Percentiles rank a stretch among this genome's conserved stretches.
Evolutionary conservation across 2,113 vertebrate genomes (phyloP).

Genomic region (Oryzias melastigma): DNA sequence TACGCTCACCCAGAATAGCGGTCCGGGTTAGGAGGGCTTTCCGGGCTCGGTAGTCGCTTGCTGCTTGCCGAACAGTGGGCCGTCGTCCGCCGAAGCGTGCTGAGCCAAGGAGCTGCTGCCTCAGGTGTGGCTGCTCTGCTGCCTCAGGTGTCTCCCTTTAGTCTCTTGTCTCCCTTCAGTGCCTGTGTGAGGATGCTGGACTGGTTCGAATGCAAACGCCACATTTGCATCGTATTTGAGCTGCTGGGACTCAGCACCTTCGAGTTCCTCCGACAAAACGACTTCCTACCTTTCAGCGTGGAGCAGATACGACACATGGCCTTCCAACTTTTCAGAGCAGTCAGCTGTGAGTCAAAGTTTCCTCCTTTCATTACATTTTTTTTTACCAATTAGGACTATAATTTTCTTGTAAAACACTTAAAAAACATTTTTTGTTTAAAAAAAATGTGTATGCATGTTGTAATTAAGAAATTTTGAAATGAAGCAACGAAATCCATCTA

Average conservation of each 20-base stretch:
- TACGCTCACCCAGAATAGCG: too few relatives aligned
- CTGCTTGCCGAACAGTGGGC: too few relatives aligned
- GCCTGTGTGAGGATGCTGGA: conserved; percentile 93
- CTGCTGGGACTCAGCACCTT: conserved; percentile 92
- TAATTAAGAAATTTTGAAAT: too few relatives aligned
- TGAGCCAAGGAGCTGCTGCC: too few relatives aligned
- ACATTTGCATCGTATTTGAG: conserved; percentile 94
- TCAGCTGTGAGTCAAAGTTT: conserved; percentile 85
- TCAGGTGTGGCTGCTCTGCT: too few relatives aligned
- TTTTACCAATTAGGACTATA: too few relatives aligned
- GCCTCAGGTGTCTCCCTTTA: too few relatives aligned
- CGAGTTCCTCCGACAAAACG: conserved; percentile 88
- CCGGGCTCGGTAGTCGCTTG: too few relatives aligned
- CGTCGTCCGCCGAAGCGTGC: too few relatives aligned
- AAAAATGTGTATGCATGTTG: background rate
- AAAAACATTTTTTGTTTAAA: background rate
- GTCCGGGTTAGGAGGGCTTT: too few relatives aligned
- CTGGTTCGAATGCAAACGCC: conserved; percentile 91
- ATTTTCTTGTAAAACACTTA: background rate
- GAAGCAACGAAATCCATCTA: background rate
- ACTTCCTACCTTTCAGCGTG: conserved; percentile 88
- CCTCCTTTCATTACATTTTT: background rate
- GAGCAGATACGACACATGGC: conserved; percentile 92
- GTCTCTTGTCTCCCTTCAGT: conserved; percentile 26
- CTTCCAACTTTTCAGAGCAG: conserved; percentile 89